phyloP scores from a whole-genome alignment of 2,113 vertebrate genomes.

The Alexandromys fortis region DNA sequence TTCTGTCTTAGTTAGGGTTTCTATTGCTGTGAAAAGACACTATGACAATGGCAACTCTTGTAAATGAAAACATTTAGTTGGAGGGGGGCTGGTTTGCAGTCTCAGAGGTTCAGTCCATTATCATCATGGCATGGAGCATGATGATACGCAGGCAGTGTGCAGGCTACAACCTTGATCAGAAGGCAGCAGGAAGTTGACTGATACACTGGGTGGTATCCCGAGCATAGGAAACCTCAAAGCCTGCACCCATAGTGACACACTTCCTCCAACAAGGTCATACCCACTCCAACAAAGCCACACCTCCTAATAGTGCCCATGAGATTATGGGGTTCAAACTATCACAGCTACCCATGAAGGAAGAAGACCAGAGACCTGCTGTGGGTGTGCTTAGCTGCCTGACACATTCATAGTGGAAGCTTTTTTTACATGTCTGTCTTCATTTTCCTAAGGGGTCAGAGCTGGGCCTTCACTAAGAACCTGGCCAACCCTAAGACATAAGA shows the following conservation, averaged over 20 bases:
- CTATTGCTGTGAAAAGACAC: background rate
- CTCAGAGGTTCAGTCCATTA: background rate
- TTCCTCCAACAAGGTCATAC: background rate
- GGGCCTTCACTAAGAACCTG: background rate
- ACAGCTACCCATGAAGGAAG: background rate
- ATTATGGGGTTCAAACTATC: background rate
- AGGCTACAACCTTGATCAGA: background rate
- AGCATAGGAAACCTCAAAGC: background rate
- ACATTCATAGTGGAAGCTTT: background rate
- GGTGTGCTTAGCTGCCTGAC: background rate
- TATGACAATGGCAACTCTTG: background rate
- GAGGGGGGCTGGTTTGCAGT: too few relatives aligned
- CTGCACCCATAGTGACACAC: background rate
- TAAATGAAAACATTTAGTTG: background rate
- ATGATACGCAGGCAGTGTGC: background rate
- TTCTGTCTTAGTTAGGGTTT: background rate
- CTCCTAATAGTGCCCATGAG: background rate
- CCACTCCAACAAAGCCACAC: background rate
- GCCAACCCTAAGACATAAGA: background rate
- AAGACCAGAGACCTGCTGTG: background rate
- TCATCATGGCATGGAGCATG: background rate
- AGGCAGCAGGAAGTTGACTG: background rate
- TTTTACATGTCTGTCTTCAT: background rate
- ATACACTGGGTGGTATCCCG: background rate
- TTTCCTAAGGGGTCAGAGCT: background rate